Conservation (phyloP, 2,113 vertebrate genomes). For the Gallinago paraguaiae region DNA sequence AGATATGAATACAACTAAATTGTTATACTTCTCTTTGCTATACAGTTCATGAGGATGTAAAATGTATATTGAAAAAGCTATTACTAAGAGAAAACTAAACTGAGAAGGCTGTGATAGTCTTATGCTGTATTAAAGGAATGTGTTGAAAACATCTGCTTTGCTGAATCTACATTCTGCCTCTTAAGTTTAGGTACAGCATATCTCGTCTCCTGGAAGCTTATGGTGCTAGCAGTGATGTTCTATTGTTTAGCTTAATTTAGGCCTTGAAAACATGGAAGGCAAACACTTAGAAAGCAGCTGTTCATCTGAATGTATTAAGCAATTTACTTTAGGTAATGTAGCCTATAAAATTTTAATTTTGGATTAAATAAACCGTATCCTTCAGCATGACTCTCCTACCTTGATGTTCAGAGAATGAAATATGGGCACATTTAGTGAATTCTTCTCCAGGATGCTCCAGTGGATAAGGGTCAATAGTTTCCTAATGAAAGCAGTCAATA, state of each 20-base stretch:
- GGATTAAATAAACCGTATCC: conserved; percentile 80
- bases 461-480: conserved; percentile 84
- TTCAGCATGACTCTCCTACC: conserved; percentile 68
- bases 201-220: not conserved
- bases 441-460: conserved; percentile 73
- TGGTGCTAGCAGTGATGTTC: not conserved
- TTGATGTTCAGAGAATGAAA: conserved; percentile 83
- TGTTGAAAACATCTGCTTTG: not conserved
- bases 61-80: not conserved
- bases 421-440: conserved; percentile 81
- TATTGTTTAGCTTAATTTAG: conserved; percentile 51
- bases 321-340: conserved; percentile 84
- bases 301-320: conserved; percentile 79
- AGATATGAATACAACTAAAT: not conserved
- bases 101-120: not conserved
- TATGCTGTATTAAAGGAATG: not conserved
- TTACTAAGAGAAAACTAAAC: not conserved
- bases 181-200: not conserved
- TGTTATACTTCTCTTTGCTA: not conserved
- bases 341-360: conserved; percentile 85
- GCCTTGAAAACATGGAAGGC: conserved; percentile 48
- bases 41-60: not conserved
- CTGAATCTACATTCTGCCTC: conserved; percentile 11
- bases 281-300: conserved; percentile 71
- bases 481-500: conserved; percentile 87